These are phyloP conservation scores for Ceratina japonica DNA, from an alignment of 1,140 invertebrate species.

Conservation along the genomic window DNA sequence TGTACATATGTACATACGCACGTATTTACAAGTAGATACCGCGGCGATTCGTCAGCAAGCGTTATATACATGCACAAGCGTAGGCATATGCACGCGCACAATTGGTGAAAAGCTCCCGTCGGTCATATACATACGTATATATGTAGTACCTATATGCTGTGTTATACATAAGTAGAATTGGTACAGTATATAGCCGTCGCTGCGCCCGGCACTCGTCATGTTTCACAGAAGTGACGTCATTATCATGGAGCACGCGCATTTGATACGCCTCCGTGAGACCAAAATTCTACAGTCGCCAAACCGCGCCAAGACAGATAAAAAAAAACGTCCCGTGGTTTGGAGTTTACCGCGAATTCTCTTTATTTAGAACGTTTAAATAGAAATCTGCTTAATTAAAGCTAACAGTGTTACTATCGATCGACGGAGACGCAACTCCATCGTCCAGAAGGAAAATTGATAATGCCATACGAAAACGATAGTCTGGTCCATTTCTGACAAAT, in stretches of 20 bases:
- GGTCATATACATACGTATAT: no score
- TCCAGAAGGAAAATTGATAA: neutral
- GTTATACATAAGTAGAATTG: no score
- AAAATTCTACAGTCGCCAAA: neutral
- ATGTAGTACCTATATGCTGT: no score
- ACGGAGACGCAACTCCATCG: neutral
- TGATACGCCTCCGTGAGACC: neutral
- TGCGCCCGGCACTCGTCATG: constrained; percentile 13
- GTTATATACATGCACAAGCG: constrained; percentile 3
- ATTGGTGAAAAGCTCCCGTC: neutral
- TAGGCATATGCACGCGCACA: neutral
- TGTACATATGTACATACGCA: neutral
- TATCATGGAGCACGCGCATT: neutral
- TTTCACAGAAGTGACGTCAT: constrained; percentile 22
- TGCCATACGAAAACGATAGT: constrained; percentile 23
- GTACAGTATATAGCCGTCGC: neutral
- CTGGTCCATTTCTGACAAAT: constrained; percentile 54
- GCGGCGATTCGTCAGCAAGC: constrained; percentile 22
- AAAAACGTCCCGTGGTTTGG: neutral
- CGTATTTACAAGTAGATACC: neutral
- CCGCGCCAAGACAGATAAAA: constrained; percentile 28
- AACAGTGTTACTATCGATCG: no score
- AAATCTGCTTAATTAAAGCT: no score
- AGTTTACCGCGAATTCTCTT: no score
- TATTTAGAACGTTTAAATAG: no score